These are phyloP conservation scores for Octodonta nipae DNA, from an alignment of 2,888 invertebrate genomes.

Conservation along the genomic window DNA sequence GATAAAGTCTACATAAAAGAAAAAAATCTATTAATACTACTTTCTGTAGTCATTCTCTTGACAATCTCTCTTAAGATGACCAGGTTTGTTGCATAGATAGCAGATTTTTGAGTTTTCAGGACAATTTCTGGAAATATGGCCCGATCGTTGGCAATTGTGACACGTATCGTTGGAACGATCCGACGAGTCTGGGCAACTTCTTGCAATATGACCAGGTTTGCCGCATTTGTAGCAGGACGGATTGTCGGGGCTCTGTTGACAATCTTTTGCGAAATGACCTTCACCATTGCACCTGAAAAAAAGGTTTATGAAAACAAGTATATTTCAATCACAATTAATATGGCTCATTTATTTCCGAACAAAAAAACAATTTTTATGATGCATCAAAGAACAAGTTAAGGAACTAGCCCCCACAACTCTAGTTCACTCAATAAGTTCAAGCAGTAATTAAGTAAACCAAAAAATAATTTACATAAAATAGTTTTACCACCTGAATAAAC, in stretches of 20 bases:
- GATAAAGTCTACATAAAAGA: no score
- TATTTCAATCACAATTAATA: no score
- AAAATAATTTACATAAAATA: no score
- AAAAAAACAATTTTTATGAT: no score
- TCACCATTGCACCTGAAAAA: conserved; percentile 88
- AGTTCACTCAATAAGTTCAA: no score
- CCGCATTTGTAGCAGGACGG: conserved; percentile 92
- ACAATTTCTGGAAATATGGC: conserved; percentile 78
- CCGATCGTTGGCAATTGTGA: conserved; percentile 89
- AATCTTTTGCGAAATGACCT: conserved; percentile 88
- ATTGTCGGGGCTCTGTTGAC: conserved; percentile 63
- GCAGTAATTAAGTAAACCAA: no score
- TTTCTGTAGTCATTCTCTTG: conserved; percentile 61
- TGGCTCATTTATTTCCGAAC: no score
- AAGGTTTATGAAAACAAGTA: no score
- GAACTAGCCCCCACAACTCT: no score
- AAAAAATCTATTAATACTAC: conserved; percentile 23
- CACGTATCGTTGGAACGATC: conserved; percentile 49
- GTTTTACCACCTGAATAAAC: no score
- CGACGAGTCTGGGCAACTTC: conserved; percentile 59
- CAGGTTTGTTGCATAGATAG: conserved; percentile 84
- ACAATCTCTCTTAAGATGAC: conserved; percentile 83
- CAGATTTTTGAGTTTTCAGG: conserved; percentile 76
- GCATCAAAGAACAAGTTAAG: no score
- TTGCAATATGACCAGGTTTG: conserved; percentile 83